A percentile compares a stretch with the other conserved stretches of the same genome.
Conservation (phyloP, 1,140 invertebrate genomes). For the Monomorium pharaonis region DNA sequence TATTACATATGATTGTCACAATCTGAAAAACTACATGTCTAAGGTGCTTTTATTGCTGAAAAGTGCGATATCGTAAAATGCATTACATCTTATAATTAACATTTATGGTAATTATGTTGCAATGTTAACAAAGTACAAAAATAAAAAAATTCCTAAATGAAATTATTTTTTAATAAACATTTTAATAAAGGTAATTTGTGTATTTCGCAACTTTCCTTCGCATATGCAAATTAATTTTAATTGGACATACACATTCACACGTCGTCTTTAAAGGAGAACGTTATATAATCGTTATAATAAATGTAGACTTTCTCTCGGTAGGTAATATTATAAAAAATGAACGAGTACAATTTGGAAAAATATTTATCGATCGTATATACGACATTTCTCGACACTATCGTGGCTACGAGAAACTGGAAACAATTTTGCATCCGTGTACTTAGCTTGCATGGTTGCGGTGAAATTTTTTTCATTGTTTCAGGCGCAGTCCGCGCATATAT, state of each 20-base stretch:
- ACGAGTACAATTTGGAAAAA: background rate
- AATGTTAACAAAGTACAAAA: background rate
- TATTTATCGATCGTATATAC: slow-evolving; percentile 1
- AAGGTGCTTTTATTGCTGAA: background rate
- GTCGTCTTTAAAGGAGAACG: slow-evolving; percentile 27
- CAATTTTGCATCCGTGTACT: slow-evolving; percentile 45
- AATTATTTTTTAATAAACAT: background rate
- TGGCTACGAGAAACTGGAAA: slow-evolving; percentile 34
- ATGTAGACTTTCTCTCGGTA: background rate
- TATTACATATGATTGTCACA: slow-evolving; percentile 2
- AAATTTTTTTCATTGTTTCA: slow-evolving; percentile 52
- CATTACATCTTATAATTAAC: background rate
- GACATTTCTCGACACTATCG: background rate
- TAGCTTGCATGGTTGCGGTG: slow-evolving; percentile 37
- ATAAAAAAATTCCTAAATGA: background rate
- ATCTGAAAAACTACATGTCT: background rate
- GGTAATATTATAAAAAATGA: slow-evolving; percentile 1
- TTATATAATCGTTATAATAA: slow-evolving; percentile 8
- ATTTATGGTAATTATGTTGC: background rate
- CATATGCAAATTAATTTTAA: background rate
- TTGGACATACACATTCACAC: background rate
- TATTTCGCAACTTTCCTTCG: background rate
- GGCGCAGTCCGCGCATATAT: slow-evolving; percentile 26
- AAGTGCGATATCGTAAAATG: background rate
- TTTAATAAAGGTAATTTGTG: background rate